Evolutionary conservation across 2,888 invertebrate genomes (phyloP).

Genomic region (Drosophila lutescens): DNA sequence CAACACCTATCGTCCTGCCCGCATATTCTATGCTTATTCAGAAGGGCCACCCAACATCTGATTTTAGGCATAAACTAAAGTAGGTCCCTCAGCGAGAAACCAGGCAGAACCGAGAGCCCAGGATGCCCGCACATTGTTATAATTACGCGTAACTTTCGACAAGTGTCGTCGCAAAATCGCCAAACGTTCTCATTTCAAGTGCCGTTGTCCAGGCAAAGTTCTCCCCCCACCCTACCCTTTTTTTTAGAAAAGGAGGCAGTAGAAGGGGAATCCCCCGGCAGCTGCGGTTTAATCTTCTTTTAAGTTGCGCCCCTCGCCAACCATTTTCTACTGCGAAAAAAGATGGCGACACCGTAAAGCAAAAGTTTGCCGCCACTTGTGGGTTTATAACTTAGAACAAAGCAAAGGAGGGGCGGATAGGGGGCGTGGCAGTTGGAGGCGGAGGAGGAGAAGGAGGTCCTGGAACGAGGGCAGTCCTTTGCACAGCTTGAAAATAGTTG

Average conservation of each 20-base stretch:
- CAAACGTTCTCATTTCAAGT: slow-evolving; percentile 43
- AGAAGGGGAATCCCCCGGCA: slow-evolving; percentile 40
- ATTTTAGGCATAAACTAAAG: slow-evolving; percentile 29
- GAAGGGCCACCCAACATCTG: background rate
- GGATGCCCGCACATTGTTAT: slow-evolving; percentile 61
- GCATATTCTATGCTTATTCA: slow-evolving; percentile 23
- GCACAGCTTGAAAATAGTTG: slow-evolving; percentile 67
- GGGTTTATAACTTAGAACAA: slow-evolving; percentile 74
- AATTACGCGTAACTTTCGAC: slow-evolving; percentile 79
- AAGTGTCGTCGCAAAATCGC: slow-evolving; percentile 75
- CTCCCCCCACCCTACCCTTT: slow-evolving; percentile 4
- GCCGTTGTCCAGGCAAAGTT: slow-evolving; percentile 54
- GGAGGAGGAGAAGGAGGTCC: background rate
- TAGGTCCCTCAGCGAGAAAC: slow-evolving; percentile 44
- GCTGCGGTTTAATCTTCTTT: slow-evolving; percentile 78
- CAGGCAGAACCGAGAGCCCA: slow-evolving; percentile 5
- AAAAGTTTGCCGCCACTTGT: slow-evolving; percentile 75
- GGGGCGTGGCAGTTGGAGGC: slow-evolving; percentile 7
- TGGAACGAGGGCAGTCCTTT: slow-evolving; percentile 35
- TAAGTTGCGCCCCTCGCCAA: slow-evolving; percentile 60
- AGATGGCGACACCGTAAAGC: slow-evolving; percentile 57
- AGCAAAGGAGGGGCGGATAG: slow-evolving; percentile 28
- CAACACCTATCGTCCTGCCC: slow-evolving; percentile 40
- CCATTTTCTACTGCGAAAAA: slow-evolving; percentile 21
- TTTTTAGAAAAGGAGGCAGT: slow-evolving; percentile 34